Base-by-base conservation (phyloP, 2,888 invertebrate species). In the Darwinula stevensoni region DNA sequence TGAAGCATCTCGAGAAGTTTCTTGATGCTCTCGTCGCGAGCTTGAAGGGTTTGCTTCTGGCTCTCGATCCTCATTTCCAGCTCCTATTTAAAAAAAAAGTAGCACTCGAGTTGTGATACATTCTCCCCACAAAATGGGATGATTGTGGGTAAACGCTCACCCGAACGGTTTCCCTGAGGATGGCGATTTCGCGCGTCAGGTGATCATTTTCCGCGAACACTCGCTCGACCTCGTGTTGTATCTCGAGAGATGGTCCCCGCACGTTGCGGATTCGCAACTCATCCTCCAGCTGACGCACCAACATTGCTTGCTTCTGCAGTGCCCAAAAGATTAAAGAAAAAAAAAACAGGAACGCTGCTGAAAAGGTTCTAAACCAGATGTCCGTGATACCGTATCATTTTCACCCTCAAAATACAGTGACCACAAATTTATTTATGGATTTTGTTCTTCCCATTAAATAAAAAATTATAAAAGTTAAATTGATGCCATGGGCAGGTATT, bases 1-100 rank as follows among this genome's bases (percentile, higher is more conserved):
- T 91, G 88, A 36, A 94, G 64, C 86, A 94, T 88, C 61, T 94
- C 91, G 47, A 94, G 63, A 45, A 94, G 64, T 56, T 88, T 91
- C 60, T 91, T 91, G 52, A 94, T 91, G 55, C 86, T 88, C 49
- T 91, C 91, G 56, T 94, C 91, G 44, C 91, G 63, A 30, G 91
- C 84, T 49, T 75, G 73, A 41, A 94, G 60, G 29, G 91, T 94
- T 58, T 91, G 88, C 55, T 91, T 91, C 57, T 94, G 91, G 17
- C 88, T 86, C 54, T 91, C 91, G 47, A 88, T 82, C 45, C 91
- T 67, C 47, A 91, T 60, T 56, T 91, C 91, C 55, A 91, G 61
- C 58, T 91, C 88, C 70, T 80, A 60, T 35, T 58, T 50, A 38
- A 34, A 40, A 39, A n/a, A n/a, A n/a, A n/a, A n/a, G n/a, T n/a